A percentile compares a stretch with the other conserved stretches of the same genome.
Conservation (phyloP, 2,888 invertebrate species). For the Tachina fera region DNA sequence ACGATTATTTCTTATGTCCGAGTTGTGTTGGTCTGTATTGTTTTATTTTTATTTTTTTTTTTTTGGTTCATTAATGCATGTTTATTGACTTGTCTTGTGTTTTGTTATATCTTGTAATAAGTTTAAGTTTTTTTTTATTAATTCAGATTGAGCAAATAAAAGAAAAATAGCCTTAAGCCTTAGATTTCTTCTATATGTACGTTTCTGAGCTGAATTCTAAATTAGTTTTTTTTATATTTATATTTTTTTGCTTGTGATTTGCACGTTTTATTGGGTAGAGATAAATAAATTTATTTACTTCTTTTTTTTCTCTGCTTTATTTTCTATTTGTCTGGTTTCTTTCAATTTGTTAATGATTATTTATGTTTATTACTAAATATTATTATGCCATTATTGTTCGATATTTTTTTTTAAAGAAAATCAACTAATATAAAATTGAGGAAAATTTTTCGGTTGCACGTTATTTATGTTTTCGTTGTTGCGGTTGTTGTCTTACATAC, state of each 20-base stretch:
- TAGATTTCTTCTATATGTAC: slow-evolving; percentile 11
- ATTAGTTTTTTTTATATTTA: slow-evolving; percentile 15
- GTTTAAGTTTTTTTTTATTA: slow-evolving; percentile 5
- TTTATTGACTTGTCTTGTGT: slow-evolving; percentile 58
- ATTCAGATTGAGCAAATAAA: not conserved
- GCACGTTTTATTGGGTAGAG: slow-evolving; percentile 58
- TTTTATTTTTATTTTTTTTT: not conserved
- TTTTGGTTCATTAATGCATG: slow-evolving; percentile 38
- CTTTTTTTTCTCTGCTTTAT: not conserved
- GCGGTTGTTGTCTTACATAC: not conserved
- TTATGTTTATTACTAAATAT: slow-evolving; percentile 69
- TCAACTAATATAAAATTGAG: slow-evolving; percentile 22
- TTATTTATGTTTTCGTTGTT: not conserved
- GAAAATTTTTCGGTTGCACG: slow-evolving; percentile 11
- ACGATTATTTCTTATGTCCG: slow-evolving; percentile 33
- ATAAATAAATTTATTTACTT: slow-evolving; percentile 51
- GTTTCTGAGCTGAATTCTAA: slow-evolving; percentile 29
- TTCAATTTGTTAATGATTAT: slow-evolving; percentile 65
- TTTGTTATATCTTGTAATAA: slow-evolving; percentile 16
- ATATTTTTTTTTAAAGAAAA: slow-evolving; percentile 16
- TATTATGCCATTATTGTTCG: slow-evolving; percentile 36
- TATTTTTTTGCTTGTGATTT: slow-evolving; percentile 36
- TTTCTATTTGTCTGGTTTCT: slow-evolving; percentile 30
- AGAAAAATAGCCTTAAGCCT: slow-evolving; percentile 14
- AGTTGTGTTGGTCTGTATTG: slow-evolving; percentile 24